Conservation (phyloP, 2,113 vertebrate species). For the Oreocharis arfaki region DNA sequence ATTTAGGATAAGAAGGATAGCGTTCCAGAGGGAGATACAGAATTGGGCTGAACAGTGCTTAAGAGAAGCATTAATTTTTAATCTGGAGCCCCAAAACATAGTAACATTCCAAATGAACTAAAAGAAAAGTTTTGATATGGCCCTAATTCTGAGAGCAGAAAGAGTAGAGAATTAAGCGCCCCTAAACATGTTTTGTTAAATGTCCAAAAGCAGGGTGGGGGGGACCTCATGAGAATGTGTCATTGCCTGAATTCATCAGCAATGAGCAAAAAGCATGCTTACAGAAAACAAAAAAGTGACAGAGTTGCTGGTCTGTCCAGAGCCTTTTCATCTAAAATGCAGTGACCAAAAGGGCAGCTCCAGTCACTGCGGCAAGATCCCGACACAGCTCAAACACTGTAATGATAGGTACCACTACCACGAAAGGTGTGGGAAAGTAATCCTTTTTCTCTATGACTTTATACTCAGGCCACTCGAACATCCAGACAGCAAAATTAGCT, state of each 20-base stretch:
- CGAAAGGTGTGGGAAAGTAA: neutral
- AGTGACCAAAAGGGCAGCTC: neutral
- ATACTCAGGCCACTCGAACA: neutral
- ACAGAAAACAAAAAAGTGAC: neutral
- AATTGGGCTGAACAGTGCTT: neutral
- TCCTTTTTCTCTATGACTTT: neutral
- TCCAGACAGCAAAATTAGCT: neutral
- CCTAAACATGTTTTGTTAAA: neutral
- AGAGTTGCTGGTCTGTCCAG: neutral
- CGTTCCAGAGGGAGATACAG: neutral
- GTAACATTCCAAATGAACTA: neutral
- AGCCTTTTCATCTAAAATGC: neutral
- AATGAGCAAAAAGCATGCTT: neutral
- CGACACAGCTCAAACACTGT: accelerated
- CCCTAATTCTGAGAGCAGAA: neutral
- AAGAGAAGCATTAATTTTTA: neutral
- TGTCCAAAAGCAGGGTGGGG: neutral
- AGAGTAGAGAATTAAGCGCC: neutral
- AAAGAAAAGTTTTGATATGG: neutral
- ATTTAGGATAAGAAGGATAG: neutral
- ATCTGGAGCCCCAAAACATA: neutral
- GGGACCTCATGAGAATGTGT: neutral
- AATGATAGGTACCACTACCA: neutral
- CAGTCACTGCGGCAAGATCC: accelerated
- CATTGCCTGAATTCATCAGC: neutral